Evolutionary conservation across 1,140 invertebrate genomes (phyloP), one percentile per base, ranked within the genome.

Genomic region (Drosophila mauritiana): DNA sequence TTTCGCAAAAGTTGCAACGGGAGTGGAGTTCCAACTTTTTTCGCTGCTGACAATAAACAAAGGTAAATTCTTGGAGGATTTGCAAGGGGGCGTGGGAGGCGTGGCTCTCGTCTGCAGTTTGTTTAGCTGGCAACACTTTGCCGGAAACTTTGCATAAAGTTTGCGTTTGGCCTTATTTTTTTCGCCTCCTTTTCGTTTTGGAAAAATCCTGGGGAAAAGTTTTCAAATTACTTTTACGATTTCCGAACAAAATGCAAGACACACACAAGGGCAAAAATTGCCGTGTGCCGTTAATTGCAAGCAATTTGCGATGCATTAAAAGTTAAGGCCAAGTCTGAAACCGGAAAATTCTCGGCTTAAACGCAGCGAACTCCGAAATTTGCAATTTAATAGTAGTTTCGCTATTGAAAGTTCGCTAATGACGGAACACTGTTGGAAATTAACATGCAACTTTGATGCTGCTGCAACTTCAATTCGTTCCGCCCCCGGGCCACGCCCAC

Each of bases 81-180:
- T 62, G 45, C 27, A 34, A 43, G 25, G 48, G 48, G 52, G 69
- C 57, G 46, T 64, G 45, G 31, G n/a, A 48, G 22, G 69, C 43
- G 57, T 52, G 75, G 25, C 39, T 15, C 40, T 48, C 53, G 70
- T 45, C 57, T 75, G 63, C 48, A 79, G 80, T 84, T 86, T 88
- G 82, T 88, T 86, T 88, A 88, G 79, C 70, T 73, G 73, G 82
- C 83, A 88, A 88, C 83, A 88, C 83, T 86, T 86, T 86, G 82
- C 63, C 57, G 63, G 48, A 37, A 68, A 78, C 48, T 85, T 82
- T 78, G 78, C 83, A 75, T 75, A 77, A 74, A 81, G 61, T 85
- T 81, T 55, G 49, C 36, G 62, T 42, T 61, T 73, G 61, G 40
- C 57, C 54, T 65, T 57, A 40, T 62, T 57, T 63, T 74, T 37